Evolutionary conservation across 1,140 invertebrate genomes (phyloP).

Genomic region (Leptestheria dahalacensis): DNA sequence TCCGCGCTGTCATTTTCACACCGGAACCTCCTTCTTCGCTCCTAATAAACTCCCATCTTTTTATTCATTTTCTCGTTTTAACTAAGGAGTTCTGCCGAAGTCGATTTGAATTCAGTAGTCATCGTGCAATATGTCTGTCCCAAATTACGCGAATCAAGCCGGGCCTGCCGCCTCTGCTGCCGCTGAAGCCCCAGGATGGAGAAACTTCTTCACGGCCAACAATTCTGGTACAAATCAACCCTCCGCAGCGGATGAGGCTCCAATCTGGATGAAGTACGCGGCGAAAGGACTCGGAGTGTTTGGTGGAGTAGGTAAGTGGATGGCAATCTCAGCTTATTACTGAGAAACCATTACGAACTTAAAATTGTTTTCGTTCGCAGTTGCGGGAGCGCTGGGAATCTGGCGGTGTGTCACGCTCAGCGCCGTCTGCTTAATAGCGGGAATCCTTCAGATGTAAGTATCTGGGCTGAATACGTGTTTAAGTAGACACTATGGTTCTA

Average conservation of each 20-base stretch:
- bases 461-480: too few relatives aligned
- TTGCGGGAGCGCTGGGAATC: conserved; percentile 73
- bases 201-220: too few relatives aligned
- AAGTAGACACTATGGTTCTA: not conserved
- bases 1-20: too few relatives aligned
- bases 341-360: not conserved
- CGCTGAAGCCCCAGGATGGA: too few relatives aligned
- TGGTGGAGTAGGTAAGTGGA: conserved; percentile 56
- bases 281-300: conserved; percentile 65
- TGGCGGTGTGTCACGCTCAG: conserved; percentile 59
- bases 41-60: too few relatives aligned
- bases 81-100: not conserved
- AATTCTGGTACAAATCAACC: too few relatives aligned
- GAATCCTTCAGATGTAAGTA: conserved; percentile 70
- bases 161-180: too few relatives aligned
- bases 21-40: too few relatives aligned
- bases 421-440: conserved; percentile 54
- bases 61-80: too few relatives aligned
- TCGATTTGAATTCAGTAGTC: not conserved
- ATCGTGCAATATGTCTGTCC: not conserved
- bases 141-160: not conserved
- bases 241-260: conserved; percentile 45
- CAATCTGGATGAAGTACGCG: conserved; percentile 77
- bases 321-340: not conserved
- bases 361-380: conserved; percentile 38